Evolutionary conservation across 2,888 invertebrate genomes (phyloP).

Genomic region (Taphrorychus bicolor): DNA sequence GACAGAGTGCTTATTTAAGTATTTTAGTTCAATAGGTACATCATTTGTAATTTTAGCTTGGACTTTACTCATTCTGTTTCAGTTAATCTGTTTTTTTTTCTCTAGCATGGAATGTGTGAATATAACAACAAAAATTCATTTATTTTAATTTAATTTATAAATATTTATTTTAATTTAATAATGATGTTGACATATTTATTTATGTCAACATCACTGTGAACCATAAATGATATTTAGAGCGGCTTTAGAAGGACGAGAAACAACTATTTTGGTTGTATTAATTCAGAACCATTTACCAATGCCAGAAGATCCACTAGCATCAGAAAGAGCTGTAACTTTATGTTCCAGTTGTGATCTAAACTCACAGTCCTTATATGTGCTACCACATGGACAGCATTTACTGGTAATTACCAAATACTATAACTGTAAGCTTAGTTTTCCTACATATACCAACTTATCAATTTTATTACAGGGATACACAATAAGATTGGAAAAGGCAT

Average conservation of each 20-base stretch:
- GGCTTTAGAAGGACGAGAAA: slow-evolving; percentile 74
- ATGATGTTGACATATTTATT: no score
- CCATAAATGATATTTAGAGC: slow-evolving; percentile 62
- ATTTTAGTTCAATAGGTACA: no score
- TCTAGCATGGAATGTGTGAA: no score
- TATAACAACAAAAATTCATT: no score
- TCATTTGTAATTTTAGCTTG: no score
- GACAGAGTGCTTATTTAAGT: no score
- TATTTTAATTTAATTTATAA: no score
- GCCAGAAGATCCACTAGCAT: slow-evolving; percentile 83
- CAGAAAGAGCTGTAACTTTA: slow-evolving; percentile 89
- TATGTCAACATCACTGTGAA: no score
- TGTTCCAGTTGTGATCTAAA: slow-evolving; percentile 92
- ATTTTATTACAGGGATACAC: slow-evolving; percentile 63
- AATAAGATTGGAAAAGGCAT: slow-evolving; percentile 87
- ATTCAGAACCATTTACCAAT: slow-evolving; percentile 84
- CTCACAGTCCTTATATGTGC: slow-evolving; percentile 88
- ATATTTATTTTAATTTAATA: no score
- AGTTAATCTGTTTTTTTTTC: no score
- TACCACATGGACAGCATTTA: slow-evolving; percentile 87
- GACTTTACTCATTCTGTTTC: no score
- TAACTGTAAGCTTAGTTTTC: no score
- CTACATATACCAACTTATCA: not conserved
- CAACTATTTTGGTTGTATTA: slow-evolving; percentile 85
- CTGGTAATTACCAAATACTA: slow-evolving; percentile 51